Base-by-base conservation (phyloP, 2,797 vertebrate species). In the Peromyscus eremicus region DNA sequence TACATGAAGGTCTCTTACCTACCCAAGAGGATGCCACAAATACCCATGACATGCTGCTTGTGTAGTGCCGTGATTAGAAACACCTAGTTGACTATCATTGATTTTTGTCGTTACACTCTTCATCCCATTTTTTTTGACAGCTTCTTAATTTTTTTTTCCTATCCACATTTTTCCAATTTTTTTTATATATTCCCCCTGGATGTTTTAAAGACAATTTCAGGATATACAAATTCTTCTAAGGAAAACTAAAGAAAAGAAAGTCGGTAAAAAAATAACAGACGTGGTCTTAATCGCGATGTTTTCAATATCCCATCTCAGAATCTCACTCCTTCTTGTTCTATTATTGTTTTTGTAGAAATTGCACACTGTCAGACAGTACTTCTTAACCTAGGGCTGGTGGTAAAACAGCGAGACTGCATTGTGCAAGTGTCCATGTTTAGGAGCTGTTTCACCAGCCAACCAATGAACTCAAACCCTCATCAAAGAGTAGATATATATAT, bases 151-250 rank as follows among this genome's bases (percentile, higher is more conserved):
- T 76, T 43, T 62, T 75, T 89, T 91, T 71, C 52, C 57, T 23
- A 57, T 84, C 76, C 60, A 7, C 19, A 43, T 40, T 10, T 93
- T 94, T 86, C 57, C 87, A 88, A 84, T 97, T 96, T 94, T 94
- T 40, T 46, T 52, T 52, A 57, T 73, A 76, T 68, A 82, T 77
- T 2, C 64, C 27, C 64, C 40, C 21, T 16, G 12, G 21, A 57
- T 80, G 86, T 68, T 79, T 91, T 92, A 46, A 83, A 89, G 57
- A 89, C 81, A 62, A 92, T 92, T 95, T 96, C 34, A 91, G 37
- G 52, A 83, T 96, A 62, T 73, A 60, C 37, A 46, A 49, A 94
- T 92, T 89, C 52, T 32, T 91, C 83, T 93, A 75, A 80, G 40
- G 92, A 40, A 92, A 88, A 52, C 11, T 80, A 60, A 87, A 82